Base-by-base conservation (phyloP, 2,888 invertebrate species). In the Syritta pipiens region DNA sequence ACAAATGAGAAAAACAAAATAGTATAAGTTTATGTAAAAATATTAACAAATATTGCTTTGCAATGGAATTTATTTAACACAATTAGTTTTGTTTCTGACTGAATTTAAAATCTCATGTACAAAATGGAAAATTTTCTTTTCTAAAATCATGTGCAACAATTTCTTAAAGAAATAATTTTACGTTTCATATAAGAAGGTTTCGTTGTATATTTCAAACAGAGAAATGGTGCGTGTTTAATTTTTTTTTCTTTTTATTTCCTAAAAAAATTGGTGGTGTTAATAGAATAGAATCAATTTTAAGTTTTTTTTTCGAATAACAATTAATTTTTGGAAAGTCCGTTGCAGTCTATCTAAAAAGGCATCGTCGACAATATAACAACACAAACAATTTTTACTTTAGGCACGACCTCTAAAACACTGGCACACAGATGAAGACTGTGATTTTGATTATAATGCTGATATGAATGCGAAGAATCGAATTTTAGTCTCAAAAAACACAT, bases 31-130 rank as follows among this genome's bases (percentile, higher is more conserved):
- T 9, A 14, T 37, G 37, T 37, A 65, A 24, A 60, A 20, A 51
- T 55, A 48, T 22, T 53, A 53, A 71, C 22, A 44, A n/a, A 17
- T 30, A 60, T 65, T 65, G 65, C 53, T 65, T 71, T 53, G 51
- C 53, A 65, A 59, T 71, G 35, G 17, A 68, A 68, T 68, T 32
- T 17, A 28, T 28, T 59, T 32, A 19, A 46, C 20, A 48, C 42
- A 32, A 42, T 49, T 48, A 40, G 46, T 55, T 35, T 12, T 20
- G 24, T 24, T 35, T 17, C 9, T 48, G 12, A 1, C 12, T 7
- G 19, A 32, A 65, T 65, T 51, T 44, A 35, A 46, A 40, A n/a
- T 28, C 26, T 22, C 22, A 28, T 59, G 19, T 37, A 28, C n/a
- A 19, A 10, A 19, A 4, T 35, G 10, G n/a, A n/a, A n/a, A n/a